These are phyloP conservation scores for Lophotis ruficrista DNA, from an alignment of 2,113 vertebrate genomes.

Conservation along the genomic window DNA sequence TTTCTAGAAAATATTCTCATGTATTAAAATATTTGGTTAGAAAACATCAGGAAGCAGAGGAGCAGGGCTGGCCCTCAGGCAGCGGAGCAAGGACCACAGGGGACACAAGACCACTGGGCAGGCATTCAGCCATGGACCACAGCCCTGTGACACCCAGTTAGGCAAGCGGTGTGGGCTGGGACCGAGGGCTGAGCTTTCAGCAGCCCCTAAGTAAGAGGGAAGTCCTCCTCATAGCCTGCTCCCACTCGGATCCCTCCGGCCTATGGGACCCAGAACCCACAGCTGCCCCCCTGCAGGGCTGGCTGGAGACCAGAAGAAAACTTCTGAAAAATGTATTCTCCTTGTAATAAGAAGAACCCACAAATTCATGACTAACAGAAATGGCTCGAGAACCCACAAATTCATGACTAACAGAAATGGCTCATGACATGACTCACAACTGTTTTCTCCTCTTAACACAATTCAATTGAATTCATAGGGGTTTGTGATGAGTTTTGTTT, in stretches of 20 bases:
- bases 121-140: not conserved
- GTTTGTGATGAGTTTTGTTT: not conserved
- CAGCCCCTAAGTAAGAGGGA: accelerated
- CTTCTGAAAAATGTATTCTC: not conserved
- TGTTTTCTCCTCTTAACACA: not conserved
- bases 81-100: not conserved
- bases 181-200: accelerated
- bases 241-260: not conserved
- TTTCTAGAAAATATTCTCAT: not conserved
- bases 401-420: not conserved
- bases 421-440: not conserved
- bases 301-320: not conserved
- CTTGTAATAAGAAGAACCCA: not conserved
- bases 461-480: not conserved
- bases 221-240: accelerated
- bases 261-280: not conserved
- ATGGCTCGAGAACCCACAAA: not conserved
- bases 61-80: accelerated
- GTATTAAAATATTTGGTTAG: not conserved
- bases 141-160: not conserved
- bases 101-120: accelerated
- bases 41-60: not conserved
- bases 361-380: not conserved
- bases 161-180: accelerated
- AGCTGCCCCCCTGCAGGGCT: not conserved